Evolutionary conservation across 1,140 invertebrate genomes (phyloP).

Genomic region (Micrasema minimum): DNA sequence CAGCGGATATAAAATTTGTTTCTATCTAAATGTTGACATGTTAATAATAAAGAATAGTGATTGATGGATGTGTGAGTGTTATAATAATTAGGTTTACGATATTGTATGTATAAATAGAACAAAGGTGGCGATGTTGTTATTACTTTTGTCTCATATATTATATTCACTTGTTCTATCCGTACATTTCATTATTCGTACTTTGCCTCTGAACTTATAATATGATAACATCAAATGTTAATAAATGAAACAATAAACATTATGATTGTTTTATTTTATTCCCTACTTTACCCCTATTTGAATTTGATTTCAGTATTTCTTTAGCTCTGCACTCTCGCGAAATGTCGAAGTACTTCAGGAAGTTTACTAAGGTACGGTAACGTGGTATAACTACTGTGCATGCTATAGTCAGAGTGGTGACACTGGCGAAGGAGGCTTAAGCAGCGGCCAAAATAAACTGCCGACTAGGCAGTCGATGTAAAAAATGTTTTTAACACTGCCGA

Average conservation of each 20-base stretch:
- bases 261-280: conserved; percentile 7
- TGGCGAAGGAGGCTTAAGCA: no score
- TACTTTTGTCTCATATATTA: conserved; percentile 49
- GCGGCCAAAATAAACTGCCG: no score
- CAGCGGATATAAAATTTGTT: conserved; percentile 36
- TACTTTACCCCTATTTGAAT: no score
- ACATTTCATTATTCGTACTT: conserved; percentile 46
- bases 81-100: conserved; percentile 36
- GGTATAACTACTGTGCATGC: no score
- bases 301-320: no score
- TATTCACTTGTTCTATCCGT: conserved; percentile 52
- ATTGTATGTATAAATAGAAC: conserved; percentile 49
- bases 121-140: conserved; percentile 48
- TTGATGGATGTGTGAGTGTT: conserved; percentile 47
- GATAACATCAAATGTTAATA: conserved; percentile 53
- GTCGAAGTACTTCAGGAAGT: no score
- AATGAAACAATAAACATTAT: conserved; percentile 48
- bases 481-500: no score
- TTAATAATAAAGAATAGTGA: conserved; percentile 42
- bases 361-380: no score
- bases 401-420: no score
- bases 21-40: conserved; percentile 52
- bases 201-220: conserved; percentile 52
- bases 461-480: no score
- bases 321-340: no score